A percentile compares a stretch with the other conserved stretches of the same genome.
Evolutionary conservation across 2,888 invertebrate genomes (phyloP).

Genomic region (Thymelicus lineola): DNA sequence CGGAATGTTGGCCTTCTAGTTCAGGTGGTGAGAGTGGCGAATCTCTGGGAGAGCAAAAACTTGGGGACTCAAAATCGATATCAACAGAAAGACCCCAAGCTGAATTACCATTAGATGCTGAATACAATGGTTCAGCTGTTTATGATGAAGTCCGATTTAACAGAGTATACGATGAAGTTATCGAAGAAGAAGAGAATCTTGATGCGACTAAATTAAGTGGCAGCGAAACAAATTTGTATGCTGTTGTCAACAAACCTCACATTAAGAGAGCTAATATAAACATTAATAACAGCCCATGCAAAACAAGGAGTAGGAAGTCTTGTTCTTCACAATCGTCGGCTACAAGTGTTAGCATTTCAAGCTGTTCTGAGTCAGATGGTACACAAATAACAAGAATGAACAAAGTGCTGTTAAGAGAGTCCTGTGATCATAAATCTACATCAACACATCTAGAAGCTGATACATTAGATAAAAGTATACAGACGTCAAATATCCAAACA

Average conservation of each 20-base stretch:
- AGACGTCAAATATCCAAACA: conserved; percentile 86
- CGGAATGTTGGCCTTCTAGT: conserved; percentile 91
- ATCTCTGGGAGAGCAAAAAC: conserved; percentile 80
- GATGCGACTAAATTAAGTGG: conserved; percentile 76
- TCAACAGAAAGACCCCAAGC: conserved; percentile 73
- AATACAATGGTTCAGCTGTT: conserved; percentile 67
- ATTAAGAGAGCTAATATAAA: conserved; percentile 81
- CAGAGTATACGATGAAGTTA: conserved; percentile 78
- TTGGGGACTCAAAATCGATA: conserved; percentile 57
- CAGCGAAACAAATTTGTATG: conserved; percentile 76
- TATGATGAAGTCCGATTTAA: conserved; percentile 75
- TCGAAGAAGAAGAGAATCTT: conserved; percentile 74
- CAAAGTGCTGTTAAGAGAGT: conserved; percentile 67
- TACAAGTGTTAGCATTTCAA: conserved; percentile 82
- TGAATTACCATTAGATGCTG: conserved; percentile 83
- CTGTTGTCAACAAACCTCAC: conserved; percentile 78
- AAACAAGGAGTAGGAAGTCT: conserved; percentile 70
- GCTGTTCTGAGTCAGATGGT: conserved; percentile 83
- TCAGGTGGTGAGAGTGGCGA: conserved; percentile 87
- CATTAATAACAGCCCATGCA: conserved; percentile 79
- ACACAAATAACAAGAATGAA: conserved; percentile 82
- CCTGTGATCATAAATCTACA: conserved; percentile 75
- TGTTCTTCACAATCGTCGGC: conserved; percentile 80
- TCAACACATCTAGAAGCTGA: conserved; percentile 82
- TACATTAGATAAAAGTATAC: conserved; percentile 90